phyloP scores from a whole-genome alignment of 2,888 invertebrate species.

The Drosophila colorata region DNA sequence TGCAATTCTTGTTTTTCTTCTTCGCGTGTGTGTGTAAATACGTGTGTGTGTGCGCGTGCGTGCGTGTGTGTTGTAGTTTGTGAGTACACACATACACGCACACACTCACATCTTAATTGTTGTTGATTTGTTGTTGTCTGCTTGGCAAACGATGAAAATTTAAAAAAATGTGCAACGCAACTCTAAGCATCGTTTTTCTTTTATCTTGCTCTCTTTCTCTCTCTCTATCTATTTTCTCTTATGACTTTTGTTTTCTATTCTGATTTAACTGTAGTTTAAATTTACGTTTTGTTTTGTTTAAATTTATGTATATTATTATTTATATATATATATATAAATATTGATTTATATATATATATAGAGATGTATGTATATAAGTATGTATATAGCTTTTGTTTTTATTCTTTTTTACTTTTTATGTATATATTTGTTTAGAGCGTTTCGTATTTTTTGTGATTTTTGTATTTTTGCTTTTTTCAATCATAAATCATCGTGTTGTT shows the following conservation, averaged over 20 bases:
- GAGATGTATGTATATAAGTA: constrained; percentile 59
- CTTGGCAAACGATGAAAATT: constrained; percentile 79
- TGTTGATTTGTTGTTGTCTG: constrained; percentile 63
- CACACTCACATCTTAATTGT: constrained; percentile 40
- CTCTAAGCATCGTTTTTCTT: constrained; percentile 70
- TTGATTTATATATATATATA: constrained; percentile 43
- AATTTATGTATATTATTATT: constrained; percentile 57
- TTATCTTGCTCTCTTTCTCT: constrained; percentile 30
- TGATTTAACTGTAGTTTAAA: constrained; percentile 71
- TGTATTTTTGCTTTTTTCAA: constrained; percentile 64
- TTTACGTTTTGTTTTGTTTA: constrained; percentile 61
- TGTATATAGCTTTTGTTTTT: constrained; percentile 51
- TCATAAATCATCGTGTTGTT: constrained; percentile 57
- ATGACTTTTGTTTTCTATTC: constrained; percentile 57
- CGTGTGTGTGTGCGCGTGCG: constrained; percentile 21
- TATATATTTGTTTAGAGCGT: constrained; percentile 72
- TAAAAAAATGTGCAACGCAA: constrained; percentile 79
- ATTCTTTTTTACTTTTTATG: constrained; percentile 29
- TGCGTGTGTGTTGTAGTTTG: constrained; percentile 30
- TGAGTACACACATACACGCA: constrained; percentile 25
- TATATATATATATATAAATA: constrained; percentile 37
- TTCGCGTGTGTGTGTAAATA: constrained; percentile 28
- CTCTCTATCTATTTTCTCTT: constrained; percentile 50
- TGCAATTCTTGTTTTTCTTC: constrained; percentile 45
- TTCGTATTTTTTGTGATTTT: constrained; percentile 72